These are phyloP conservation scores for Eueides isabella DNA, from an alignment of 1,140 invertebrate genomes.

Conservation along the genomic window DNA sequence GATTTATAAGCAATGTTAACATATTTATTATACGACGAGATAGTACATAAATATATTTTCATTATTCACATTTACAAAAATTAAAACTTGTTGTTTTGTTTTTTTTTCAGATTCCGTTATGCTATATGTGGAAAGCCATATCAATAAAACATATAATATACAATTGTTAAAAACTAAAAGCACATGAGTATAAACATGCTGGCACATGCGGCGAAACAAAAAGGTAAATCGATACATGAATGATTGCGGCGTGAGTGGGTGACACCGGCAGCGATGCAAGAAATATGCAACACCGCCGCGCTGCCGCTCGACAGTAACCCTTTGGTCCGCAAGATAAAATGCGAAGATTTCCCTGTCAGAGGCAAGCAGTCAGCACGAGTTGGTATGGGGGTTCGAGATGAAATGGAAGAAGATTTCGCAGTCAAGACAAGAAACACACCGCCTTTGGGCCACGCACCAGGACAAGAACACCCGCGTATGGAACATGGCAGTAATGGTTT, in stretches of 20 bases:
- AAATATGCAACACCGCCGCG: constrained; percentile 81
- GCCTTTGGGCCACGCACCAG: constrained; percentile 68
- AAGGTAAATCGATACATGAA: constrained; percentile 59
- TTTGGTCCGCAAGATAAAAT: constrained; percentile 81
- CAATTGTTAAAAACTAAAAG: constrained; percentile 29
- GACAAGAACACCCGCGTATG: constrained; percentile 66
- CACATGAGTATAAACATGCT: constrained; percentile 62
- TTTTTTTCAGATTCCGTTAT: constrained; percentile 54
- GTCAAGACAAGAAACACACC: constrained; percentile 78
- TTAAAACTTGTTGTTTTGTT: not conserved
- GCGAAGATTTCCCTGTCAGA: constrained; percentile 80
- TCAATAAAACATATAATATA: constrained; percentile 27
- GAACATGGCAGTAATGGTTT: constrained; percentile 77
- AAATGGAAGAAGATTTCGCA: constrained; percentile 80
- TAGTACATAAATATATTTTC: too few relatives aligned
- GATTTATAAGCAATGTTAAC: too few relatives aligned
- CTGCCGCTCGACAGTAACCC: constrained; percentile 80
- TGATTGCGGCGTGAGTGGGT: constrained; percentile 59
- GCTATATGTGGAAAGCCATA: constrained; percentile 24
- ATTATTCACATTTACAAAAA: too few relatives aligned
- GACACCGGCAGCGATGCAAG: constrained; percentile 79
- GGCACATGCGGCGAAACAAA: constrained; percentile 54
- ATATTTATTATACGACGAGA: too few relatives aligned
- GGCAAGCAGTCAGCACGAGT: constrained; percentile 71
- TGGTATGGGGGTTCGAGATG: constrained; percentile 78